Conservation (phyloP, 2,888 invertebrate genomes). For the Drosophila kuntzei region DNA sequence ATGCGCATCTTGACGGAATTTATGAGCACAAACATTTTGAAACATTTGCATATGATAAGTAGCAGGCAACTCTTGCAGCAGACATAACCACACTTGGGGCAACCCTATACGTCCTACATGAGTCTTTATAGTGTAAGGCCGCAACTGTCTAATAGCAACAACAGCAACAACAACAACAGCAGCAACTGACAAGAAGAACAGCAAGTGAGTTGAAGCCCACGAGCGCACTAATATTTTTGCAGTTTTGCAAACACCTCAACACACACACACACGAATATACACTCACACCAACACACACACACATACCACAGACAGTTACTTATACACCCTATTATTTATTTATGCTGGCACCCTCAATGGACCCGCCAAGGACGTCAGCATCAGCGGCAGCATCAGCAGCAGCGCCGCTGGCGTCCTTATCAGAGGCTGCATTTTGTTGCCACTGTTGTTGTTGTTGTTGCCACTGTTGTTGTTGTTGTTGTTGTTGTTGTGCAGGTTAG, state of each 20-base stretch:
- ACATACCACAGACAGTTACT: slow-evolving; percentile 32
- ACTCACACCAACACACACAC: slow-evolving; percentile 4
- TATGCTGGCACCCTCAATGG: slow-evolving; percentile 64
- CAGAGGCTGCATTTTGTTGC: slow-evolving; percentile 64
- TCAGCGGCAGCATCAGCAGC: slow-evolving; percentile 40
- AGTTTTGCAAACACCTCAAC: slow-evolving; percentile 59
- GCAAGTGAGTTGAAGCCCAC: slow-evolving; percentile 36
- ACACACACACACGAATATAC: slow-evolving; percentile 9
- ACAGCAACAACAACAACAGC: slow-evolving; percentile 14
- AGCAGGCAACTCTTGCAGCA: slow-evolving; percentile 30
- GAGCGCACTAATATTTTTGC: slow-evolving; percentile 59
- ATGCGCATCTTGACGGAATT: slow-evolving; percentile 49
- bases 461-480: slow-evolving; percentile 12
- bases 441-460: slow-evolving; percentile 30
- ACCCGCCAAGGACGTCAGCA: slow-evolving; percentile 56
- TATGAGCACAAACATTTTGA: slow-evolving; percentile 60
- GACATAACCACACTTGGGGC: slow-evolving; percentile 19
- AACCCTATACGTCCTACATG: slow-evolving; percentile 15
- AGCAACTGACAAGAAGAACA: slow-evolving; percentile 12
- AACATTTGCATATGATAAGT: slow-evolving; percentile 73
- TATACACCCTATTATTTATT: slow-evolving; percentile 63
- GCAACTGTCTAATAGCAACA: slow-evolving; percentile 21
- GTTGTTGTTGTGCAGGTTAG: slow-evolving; percentile 55
- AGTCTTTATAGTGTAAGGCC: slow-evolving; percentile 7
- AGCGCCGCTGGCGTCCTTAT: slow-evolving; percentile 47